Base-by-base conservation (phyloP, 2,888 invertebrate genomes). In the Drosophila testacea region DNA sequence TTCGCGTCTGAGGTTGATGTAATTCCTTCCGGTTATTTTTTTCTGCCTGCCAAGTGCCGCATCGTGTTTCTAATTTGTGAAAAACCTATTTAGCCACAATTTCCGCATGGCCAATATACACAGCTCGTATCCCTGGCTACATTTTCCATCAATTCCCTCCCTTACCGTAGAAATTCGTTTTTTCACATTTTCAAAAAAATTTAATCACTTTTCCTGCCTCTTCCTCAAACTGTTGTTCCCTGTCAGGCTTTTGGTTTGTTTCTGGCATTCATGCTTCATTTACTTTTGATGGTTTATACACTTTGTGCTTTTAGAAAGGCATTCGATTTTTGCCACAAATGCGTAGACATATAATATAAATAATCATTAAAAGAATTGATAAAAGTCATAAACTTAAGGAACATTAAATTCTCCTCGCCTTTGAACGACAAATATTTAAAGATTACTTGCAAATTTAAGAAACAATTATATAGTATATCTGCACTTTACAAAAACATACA, bases 1-100 rank as follows among this genome's bases (percentile, higher is more conserved):
- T 63, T 60, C 75, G 75, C 72, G 38, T 65, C 70, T 78, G 82
- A 82, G 54, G 54, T 80, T 62, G 71, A 71, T 77, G 80, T 90
- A 89, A 87, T 89, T 90, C 90, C 88, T 82, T 87, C 90, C 86
- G 90, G 88, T 73, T 85, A 80, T 78, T 85, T 44, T 55, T 34
- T 50, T 46, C 10, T 36, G 46, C 56, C 73, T 67, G 60, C 73
- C 70, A 67, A 74, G 63, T 67, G 71, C 60, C 68, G 68, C 69
- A 50, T 71, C 68, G 71, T 86, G 84, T 83, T 88, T 73, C 76
- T 86, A 88, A 86, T 83, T 79, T 64, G 66, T 54, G 44, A 60
- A 69, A 71, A 83, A 78, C 75, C 83, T 73, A 83, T 86, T 86
- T 78, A 71, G 69, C 61, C 36, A 38, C 56, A 47, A 73, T 48